Percentiles rank a stretch among this genome's conserved stretches.
Evolutionary conservation across 1,140 invertebrate genomes (phyloP).

Genomic region (Zaprionus tsacasi): DNA sequence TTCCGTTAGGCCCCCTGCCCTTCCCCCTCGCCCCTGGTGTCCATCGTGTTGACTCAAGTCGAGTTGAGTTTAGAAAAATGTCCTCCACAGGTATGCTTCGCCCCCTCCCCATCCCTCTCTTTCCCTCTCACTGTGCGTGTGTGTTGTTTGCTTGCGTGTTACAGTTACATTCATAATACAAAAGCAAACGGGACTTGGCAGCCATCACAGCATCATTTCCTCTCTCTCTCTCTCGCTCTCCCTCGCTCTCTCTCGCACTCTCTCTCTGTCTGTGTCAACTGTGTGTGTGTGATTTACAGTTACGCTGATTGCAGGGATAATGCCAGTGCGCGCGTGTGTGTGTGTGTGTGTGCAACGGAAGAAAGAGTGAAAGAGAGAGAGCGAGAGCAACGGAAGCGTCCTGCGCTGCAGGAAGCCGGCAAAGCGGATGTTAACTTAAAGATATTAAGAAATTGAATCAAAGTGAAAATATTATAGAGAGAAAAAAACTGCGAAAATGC

Average conservation of each 20-base stretch:
- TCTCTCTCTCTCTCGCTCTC: constrained; percentile 30
- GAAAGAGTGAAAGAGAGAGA: constrained; percentile 28
- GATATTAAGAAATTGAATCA: constrained; percentile 82
- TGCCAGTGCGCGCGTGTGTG: constrained; percentile 64
- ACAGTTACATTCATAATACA: constrained; percentile 80
- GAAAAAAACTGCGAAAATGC: constrained; percentile 29
- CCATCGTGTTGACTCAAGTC: constrained; percentile 11
- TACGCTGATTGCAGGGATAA: constrained; percentile 79
- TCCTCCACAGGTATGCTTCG: constrained; percentile 21
- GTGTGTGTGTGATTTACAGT: constrained; percentile 75
- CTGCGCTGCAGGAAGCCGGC: constrained; percentile 57
- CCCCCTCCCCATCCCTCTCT: neutral
- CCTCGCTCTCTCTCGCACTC: neutral
- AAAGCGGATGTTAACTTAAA: constrained; percentile 82
- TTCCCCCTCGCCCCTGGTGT: too few relatives aligned
- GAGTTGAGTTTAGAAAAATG: constrained; percentile 50
- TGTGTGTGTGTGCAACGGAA: constrained; percentile 29
- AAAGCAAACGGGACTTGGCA: constrained; percentile 70
- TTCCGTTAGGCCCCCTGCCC: constrained; percentile 21
- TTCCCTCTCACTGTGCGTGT: constrained; percentile 43
- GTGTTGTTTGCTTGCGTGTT: constrained; percentile 70
- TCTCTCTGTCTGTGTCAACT: constrained; percentile 29
- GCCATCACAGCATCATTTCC: constrained; percentile 74
- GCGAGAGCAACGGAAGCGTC: constrained; percentile 22
- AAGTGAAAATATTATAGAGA: constrained; percentile 71